Evolutionary conservation across 2,113 vertebrate species (phyloP).

Genomic region (Accipiter virgatus): DNA sequence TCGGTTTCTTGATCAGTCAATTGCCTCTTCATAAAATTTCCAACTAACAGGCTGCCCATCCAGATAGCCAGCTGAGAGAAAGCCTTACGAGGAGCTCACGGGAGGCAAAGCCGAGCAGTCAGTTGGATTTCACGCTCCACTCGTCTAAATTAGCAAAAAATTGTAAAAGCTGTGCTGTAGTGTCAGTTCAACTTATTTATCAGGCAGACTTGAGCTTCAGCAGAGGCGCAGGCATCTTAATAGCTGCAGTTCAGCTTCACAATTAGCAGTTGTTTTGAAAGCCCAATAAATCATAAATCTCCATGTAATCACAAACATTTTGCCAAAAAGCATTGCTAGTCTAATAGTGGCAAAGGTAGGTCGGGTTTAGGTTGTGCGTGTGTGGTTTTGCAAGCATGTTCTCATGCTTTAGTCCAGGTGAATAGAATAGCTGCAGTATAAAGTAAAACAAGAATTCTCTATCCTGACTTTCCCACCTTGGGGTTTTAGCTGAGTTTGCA

Average conservation of each 20-base stretch:
- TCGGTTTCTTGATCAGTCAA: background rate
- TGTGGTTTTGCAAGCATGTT: background rate
- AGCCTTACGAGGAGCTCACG: background rate
- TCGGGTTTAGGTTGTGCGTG: background rate
- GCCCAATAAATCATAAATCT: background rate
- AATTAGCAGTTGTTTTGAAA: background rate
- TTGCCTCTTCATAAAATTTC: background rate
- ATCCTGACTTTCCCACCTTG: background rate
- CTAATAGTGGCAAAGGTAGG: background rate
- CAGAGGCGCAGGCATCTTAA: background rate
- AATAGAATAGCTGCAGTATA: background rate
- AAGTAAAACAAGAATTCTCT: constrained; percentile 22
- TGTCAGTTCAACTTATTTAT: background rate
- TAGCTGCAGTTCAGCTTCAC: background rate
- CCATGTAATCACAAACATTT: background rate
- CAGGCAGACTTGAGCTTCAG: background rate
- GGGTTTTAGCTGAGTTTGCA: background rate
- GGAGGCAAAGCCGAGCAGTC: background rate
- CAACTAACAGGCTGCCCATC: background rate
- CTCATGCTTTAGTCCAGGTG: background rate
- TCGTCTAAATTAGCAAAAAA: background rate
- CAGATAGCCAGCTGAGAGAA: background rate
- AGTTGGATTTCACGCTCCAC: background rate
- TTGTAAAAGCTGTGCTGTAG: background rate
- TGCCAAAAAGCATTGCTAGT: background rate